Evolutionary conservation across 1,140 invertebrate genomes (phyloP).

Genomic region (Alviniconcha marisindica): DNA sequence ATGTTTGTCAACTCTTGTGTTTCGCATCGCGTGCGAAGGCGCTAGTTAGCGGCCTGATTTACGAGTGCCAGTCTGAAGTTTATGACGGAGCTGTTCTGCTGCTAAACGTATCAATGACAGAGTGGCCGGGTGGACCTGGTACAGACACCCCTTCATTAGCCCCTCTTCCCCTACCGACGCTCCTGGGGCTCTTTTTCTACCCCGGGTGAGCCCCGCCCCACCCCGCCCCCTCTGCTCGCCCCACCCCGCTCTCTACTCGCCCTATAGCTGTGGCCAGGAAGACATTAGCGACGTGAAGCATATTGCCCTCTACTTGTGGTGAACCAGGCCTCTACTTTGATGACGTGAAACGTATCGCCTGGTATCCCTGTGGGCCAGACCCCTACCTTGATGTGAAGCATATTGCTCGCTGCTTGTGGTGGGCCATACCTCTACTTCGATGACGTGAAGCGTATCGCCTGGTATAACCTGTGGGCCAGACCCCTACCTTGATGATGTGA

Average conservation of each 20-base stretch:
- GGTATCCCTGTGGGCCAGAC: no score
- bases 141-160: conserved; percentile 8
- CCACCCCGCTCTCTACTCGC: not conserved
- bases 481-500: no score
- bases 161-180: not conserved
- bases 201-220: not conserved
- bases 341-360: no score
- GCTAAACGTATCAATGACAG: conserved; percentile 6
- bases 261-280: no score
- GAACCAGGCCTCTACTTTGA: no score
- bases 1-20: conserved; percentile 5
- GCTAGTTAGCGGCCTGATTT: conserved; percentile 26
- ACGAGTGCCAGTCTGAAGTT: conserved; percentile 29
- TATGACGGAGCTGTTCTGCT: conserved; percentile 28
- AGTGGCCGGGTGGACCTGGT: not conserved
- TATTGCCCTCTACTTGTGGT: no score
- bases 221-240: not conserved
- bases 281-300: no score
- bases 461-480: no score
- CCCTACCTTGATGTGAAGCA: no score
- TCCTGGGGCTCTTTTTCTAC: not conserved
- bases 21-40: conserved; percentile 23
- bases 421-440: no score
- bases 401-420: no score
- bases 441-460: no score